phyloP scores from a whole-genome alignment of 2,888 invertebrate species.

The Leptarthrus brevirostris region DNA sequence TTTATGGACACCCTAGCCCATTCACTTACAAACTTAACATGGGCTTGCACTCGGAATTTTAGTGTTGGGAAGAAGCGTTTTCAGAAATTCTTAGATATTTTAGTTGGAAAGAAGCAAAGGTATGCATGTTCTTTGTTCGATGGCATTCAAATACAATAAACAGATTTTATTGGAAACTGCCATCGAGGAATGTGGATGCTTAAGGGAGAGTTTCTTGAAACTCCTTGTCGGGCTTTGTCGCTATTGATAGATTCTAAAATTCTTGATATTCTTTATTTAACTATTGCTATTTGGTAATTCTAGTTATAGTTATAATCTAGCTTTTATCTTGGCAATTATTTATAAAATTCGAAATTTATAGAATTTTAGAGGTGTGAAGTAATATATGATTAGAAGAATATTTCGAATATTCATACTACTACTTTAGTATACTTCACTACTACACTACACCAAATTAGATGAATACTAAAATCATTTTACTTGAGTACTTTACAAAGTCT shows the following conservation, averaged over 20 bases:
- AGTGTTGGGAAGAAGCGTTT: conserved; percentile 12
- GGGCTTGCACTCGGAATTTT: not conserved
- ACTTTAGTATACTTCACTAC: too few species aligned
- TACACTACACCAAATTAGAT: too few species aligned
- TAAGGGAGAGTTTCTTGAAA: not conserved
- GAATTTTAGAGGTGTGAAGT: too few species aligned
- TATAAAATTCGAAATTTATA: too few species aligned
- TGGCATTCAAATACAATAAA: conserved; percentile 44
- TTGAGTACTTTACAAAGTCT: conserved; percentile 28
- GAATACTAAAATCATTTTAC: conserved; percentile 28
- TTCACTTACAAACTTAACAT: not conserved
- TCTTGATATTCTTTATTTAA: too few species aligned
- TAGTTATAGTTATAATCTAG: too few species aligned
- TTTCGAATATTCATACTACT: too few species aligned
- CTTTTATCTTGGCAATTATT: too few species aligned
- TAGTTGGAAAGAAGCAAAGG: conserved; percentile 30
- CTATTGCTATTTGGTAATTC: too few species aligned
- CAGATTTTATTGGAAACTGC: conserved; percentile 46
- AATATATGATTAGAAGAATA: too few species aligned
- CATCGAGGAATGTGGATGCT: conserved; percentile 20
- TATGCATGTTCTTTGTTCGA: conserved; percentile 44
- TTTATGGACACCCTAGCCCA: not conserved
- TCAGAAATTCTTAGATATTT: conserved; percentile 36
- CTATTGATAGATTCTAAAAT: too few species aligned
- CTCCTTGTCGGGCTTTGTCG: too few species aligned